Percentiles rank a stretch among this genome's conserved stretches.
Conservation (phyloP, 2,888 invertebrate genomes). For the Leptopilina myrica region DNA sequence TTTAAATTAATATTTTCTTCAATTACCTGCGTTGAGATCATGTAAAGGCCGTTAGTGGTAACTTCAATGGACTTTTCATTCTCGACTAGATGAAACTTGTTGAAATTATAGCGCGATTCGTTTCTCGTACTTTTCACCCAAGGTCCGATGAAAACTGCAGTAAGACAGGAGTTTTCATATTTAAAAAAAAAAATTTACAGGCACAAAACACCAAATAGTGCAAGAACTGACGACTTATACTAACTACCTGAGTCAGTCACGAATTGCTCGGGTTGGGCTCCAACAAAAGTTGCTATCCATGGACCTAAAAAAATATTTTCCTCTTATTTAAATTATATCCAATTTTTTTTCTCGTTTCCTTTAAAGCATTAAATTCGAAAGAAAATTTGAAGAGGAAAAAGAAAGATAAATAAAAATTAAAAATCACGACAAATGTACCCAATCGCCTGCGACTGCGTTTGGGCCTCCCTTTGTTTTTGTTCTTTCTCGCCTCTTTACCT, state of each 20-base stretch:
- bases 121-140: conserved; percentile 68
- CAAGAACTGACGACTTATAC: conserved; percentile 49
- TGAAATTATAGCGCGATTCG: conserved; percentile 67
- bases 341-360: background rate
- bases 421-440: conserved; percentile 64
- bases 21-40: conserved; percentile 72
- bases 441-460: conserved; percentile 73
- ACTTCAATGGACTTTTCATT: conserved; percentile 72
- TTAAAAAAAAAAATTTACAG: conserved; percentile 34
- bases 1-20: background rate
- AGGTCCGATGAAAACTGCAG: conserved; percentile 69
- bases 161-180: conserved; percentile 13
- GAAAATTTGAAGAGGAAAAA: conserved; percentile 1
- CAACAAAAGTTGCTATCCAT: conserved; percentile 69
- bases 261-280: conserved; percentile 70
- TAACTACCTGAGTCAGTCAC: conserved; percentile 70
- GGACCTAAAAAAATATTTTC: conserved; percentile 61
- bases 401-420: conserved; percentile 38
- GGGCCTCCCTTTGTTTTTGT: conserved; percentile 67
- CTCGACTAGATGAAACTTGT: conserved; percentile 72
- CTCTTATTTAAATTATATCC: background rate
- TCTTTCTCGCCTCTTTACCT: conserved; percentile 71
- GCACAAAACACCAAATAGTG: conserved; percentile 7
- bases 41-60: conserved; percentile 69
- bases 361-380: background rate